Conservation (phyloP, 2,113 vertebrate species). For the Lethenteron reissneri region DNA sequence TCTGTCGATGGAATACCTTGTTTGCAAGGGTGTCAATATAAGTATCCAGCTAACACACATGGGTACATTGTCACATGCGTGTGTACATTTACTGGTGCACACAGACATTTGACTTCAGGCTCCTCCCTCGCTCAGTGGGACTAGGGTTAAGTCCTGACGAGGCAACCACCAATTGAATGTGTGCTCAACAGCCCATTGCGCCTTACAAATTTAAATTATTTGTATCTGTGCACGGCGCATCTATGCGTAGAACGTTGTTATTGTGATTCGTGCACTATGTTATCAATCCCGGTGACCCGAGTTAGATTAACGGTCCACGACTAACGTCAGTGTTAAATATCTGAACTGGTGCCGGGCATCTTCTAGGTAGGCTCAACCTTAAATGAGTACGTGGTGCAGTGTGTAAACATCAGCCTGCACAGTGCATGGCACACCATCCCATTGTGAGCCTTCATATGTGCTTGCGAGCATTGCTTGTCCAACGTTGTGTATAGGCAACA, state of each 20-base stretch:
- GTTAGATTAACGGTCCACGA: background rate
- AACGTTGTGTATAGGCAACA: background rate
- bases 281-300: background rate
- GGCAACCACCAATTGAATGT: background rate
- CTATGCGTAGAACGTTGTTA: background rate
- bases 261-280: background rate
- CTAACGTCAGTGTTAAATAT: background rate
- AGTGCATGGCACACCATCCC: background rate
- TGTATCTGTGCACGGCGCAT: background rate
- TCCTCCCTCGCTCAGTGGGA: too few relatives aligned
- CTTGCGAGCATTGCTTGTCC: too few relatives aligned
- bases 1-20: background rate
- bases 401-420: too few relatives aligned
- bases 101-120: too few relatives aligned
- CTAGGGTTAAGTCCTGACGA: background rate
- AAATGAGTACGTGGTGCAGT: too few relatives aligned
- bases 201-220: slow-evolving; percentile 6
- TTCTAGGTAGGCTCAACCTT: background rate
- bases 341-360: too few relatives aligned
- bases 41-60: background rate
- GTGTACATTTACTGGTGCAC: too few relatives aligned
- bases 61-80: too few relatives aligned
- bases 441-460: too few relatives aligned
- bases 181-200: background rate
- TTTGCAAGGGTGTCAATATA: background rate